A percentile compares a stretch with the other conserved stretches of the same genome.
phyloP scores from a whole-genome alignment of 2,888 invertebrate genomes.

The Agrotis exclamationis region DNA sequence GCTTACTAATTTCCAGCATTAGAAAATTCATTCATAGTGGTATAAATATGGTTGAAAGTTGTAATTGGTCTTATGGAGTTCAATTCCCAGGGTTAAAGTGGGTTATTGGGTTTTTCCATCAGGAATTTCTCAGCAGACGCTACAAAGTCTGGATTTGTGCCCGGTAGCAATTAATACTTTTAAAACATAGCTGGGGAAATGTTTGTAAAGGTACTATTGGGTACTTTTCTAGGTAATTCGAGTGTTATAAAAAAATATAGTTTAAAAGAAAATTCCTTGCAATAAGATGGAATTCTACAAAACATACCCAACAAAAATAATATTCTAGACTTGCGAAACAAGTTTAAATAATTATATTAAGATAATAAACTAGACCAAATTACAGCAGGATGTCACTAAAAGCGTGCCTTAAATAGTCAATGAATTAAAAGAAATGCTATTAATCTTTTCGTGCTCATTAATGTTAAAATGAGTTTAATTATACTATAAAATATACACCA shows the following conservation, averaged over 20 bases:
- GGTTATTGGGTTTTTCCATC: neutral
- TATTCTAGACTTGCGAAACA: conserved; percentile 6
- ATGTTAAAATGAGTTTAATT: conserved; percentile 48
- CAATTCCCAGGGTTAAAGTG: neutral
- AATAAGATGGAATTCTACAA: neutral
- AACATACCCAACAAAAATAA: neutral
- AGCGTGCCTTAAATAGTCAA: conserved; percentile 21
- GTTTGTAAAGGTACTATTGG: no score
- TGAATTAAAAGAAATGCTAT: conserved; percentile 21
- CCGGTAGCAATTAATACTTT: no score
- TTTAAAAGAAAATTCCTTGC: no score
- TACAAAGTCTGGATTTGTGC: no score
- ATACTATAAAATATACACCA: conserved; percentile 52
- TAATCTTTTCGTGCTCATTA: conserved; percentile 53
- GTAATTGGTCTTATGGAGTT: neutral
- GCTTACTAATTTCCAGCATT: no score
- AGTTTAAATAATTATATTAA: conserved; percentile 7
- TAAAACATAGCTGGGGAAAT: no score
- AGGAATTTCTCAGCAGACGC: no score
- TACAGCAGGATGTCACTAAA: conserved; percentile 25
- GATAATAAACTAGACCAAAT: conserved; percentile 22
- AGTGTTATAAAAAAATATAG: no score
- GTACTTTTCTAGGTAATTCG: no score
- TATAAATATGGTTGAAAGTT: neutral
- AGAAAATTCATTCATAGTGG: neutral